Conservation (phyloP, 53 echinoderm and acorn worm species). For the Echinometra lucunter region DNA sequence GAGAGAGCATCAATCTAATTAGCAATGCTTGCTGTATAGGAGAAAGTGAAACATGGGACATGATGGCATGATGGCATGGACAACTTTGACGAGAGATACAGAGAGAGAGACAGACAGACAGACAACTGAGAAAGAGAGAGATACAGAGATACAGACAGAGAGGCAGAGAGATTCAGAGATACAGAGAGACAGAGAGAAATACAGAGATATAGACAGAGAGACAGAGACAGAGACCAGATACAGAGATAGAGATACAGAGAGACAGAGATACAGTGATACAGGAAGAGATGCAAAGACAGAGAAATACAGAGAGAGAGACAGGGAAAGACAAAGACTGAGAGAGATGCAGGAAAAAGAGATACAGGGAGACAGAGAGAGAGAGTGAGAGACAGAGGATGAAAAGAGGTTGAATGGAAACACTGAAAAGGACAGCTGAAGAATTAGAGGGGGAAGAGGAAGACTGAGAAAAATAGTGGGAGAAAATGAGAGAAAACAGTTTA, state of each 20-base stretch:
- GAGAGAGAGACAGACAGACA: not conserved
- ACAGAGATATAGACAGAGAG: no score
- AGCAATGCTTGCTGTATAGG: conserved; percentile 12
- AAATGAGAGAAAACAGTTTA: no score
- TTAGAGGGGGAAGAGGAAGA: not conserved
- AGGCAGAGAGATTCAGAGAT: no score
- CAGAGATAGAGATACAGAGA: not conserved
- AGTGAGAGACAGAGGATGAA: no score
- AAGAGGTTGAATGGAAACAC: no score
- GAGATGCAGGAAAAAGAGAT: not conserved
- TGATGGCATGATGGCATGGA: not conserved
- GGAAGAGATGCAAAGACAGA: no score
- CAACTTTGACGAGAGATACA: not conserved
- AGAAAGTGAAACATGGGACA: not conserved
- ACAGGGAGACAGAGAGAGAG: not conserved
- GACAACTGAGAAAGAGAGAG: not conserved
- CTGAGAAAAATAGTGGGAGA: not conserved
- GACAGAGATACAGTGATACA: not conserved
- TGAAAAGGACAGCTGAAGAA: no score
- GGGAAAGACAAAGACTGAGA: not conserved
- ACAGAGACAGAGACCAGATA: not conserved
- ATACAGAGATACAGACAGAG: not conserved
- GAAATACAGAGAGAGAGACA: not conserved
- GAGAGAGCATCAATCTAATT: conserved; percentile 50
- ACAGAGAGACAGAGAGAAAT: no score